phyloP scores from a whole-genome alignment of 2,113 vertebrate species.

The rabbit (Oryctolagus cuniculus) region DNA sequence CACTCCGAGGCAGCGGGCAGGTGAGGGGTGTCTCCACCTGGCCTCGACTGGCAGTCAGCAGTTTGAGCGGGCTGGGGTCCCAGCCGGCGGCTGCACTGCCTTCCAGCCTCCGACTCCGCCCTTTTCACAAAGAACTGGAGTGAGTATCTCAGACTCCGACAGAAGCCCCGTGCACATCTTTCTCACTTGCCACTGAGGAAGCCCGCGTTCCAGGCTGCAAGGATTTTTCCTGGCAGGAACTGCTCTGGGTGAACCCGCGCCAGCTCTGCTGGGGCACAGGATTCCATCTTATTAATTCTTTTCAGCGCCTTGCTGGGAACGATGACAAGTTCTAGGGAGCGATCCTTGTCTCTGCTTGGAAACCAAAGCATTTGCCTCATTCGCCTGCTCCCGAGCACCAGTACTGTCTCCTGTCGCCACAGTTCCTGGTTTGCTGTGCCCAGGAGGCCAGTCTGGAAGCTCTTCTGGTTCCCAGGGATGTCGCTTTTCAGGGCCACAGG shows the following conservation, averaged over 20 bases:
- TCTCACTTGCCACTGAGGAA: neutral
- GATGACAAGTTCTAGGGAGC: neutral
- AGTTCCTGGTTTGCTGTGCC: neutral
- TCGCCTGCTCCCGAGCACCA: neutral
- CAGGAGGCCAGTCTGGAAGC: neutral
- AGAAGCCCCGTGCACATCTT: neutral
- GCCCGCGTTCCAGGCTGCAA: neutral
- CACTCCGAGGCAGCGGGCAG: no score
- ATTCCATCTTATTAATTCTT: neutral
- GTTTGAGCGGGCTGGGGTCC: neutral
- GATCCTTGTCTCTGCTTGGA: neutral
- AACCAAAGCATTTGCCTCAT: neutral
- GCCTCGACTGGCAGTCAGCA: rapidly evolving
- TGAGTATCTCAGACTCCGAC: neutral
- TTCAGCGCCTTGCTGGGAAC: neutral
- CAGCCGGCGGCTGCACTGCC: neutral
- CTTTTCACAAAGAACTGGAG: neutral
- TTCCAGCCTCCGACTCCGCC: neutral
- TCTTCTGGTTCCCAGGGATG: neutral
- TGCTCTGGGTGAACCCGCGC: neutral
- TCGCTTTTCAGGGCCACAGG: neutral
- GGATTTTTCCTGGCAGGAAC: neutral
- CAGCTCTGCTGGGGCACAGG: neutral
- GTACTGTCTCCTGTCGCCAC: neutral
- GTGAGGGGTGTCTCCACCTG: rapidly evolving